A percentile compares a stretch with the other conserved stretches of the same genome.
These are phyloP conservation scores for Tridacna gigas DNA, from an alignment of 2,888 invertebrate species.

Conservation along the genomic window DNA sequence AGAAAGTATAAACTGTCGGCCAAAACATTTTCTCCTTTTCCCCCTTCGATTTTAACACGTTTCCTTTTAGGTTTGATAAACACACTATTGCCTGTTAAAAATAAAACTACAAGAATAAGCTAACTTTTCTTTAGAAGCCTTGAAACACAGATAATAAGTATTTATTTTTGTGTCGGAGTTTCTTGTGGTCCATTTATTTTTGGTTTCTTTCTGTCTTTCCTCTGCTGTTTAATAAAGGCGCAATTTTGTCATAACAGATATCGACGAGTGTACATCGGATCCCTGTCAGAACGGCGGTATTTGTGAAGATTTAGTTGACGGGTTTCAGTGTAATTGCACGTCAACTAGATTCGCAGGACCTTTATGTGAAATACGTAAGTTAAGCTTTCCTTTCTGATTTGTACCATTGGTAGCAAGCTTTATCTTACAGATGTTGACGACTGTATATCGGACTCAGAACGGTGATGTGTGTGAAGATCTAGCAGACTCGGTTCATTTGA, in stretches of 20 bases:
- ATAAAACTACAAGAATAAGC: background rate
- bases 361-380: constrained; percentile 16
- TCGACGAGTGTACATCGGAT: background rate
- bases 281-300: constrained; percentile 9
- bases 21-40: background rate
- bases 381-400: background rate
- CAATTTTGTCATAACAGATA: background rate
- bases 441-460: background rate
- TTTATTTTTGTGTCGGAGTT: background rate
- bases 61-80: too few relatives aligned
- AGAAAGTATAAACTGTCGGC: too few relatives aligned
- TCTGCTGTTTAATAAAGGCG: too few relatives aligned
- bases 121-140: background rate
- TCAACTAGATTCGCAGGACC: background rate
- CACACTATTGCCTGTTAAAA: background rate
- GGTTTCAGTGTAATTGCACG: constrained; percentile 15
- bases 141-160: background rate
- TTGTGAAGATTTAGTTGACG: constrained; percentile 8
- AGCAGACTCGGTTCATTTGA: background rate
- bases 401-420: background rate
- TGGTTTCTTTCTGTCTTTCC: background rate
- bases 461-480: background rate
- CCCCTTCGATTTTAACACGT: too few relatives aligned
- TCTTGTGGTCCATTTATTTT: background rate
- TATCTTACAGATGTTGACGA: background rate